Percentiles rank a stretch among this genome's conserved stretches.
These are phyloP conservation scores for Perizoma affinitatum DNA, from an alignment of 2,888 invertebrate species.

Conservation along the genomic window DNA sequence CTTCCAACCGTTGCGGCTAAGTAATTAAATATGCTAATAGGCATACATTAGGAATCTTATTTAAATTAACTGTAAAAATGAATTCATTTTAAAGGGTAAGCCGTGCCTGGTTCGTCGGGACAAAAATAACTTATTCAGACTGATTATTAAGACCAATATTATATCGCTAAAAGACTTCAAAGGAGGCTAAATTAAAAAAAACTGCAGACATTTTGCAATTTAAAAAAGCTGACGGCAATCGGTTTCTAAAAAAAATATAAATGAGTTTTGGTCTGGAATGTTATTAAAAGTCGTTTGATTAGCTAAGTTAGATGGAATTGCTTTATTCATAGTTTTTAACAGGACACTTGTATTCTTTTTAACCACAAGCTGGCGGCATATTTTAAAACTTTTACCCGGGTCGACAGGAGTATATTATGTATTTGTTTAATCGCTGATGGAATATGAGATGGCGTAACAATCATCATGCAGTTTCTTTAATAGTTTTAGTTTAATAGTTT, in stretches of 20 bases:
- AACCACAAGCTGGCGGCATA: not conserved
- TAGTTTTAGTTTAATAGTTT: no score
- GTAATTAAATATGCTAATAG: conserved; percentile 43
- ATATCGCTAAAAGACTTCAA: no score
- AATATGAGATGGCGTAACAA: no score
- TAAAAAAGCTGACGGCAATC: conserved; percentile 3
- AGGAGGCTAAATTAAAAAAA: not conserved
- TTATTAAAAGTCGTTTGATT: conserved; percentile 12
- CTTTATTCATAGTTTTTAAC: conserved; percentile 20
- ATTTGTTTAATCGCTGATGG: no score
- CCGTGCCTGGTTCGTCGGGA: not conserved
- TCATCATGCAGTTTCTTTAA: no score
- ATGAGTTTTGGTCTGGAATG: conserved; percentile 11
- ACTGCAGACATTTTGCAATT: conserved; percentile 4
- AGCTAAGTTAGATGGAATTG: conserved; percentile 12
- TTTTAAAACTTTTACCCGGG: not conserved
- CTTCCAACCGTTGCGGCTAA: conserved; percentile 27
- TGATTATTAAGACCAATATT: not conserved
- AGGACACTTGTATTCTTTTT: not conserved
- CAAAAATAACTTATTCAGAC: conserved; percentile 13
- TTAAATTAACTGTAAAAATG: conserved; percentile 8
- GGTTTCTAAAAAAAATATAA: conserved; percentile 10
- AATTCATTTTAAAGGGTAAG: not conserved
- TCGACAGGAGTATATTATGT: no score
- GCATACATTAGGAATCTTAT: conserved; percentile 5